A percentile compares a stretch with the other conserved stretches of the same genome.
phyloP scores from a whole-genome alignment of 2,888 invertebrate species.

The Napeogenes sylphis region DNA sequence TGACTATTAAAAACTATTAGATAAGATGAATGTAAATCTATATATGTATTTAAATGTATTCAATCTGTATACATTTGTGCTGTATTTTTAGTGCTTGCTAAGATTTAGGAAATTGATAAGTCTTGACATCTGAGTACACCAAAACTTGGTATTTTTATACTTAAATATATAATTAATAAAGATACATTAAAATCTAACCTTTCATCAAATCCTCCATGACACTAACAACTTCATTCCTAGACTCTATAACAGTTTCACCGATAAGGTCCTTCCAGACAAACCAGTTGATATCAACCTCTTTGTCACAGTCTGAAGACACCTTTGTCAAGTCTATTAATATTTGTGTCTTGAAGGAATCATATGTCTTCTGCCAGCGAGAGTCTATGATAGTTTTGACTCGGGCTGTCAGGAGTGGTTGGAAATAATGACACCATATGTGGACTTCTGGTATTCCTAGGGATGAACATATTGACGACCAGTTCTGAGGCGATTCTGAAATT shows the following conservation, averaged over 20 bases:
- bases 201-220: constrained; percentile 72
- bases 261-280: constrained; percentile 85
- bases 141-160: no score
- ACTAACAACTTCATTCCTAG: constrained; percentile 62
- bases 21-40: no score
- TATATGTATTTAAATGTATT: no score
- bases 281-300: constrained; percentile 82
- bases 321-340: constrained; percentile 61
- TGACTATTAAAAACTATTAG: no score
- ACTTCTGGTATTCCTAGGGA: constrained; percentile 75
- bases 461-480: constrained; percentile 81
- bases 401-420: constrained; percentile 84
- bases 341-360: constrained; percentile 59
- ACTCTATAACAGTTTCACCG: constrained; percentile 69
- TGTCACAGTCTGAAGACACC: constrained; percentile 65
- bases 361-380: constrained; percentile 60
- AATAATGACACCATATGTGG: constrained; percentile 85
- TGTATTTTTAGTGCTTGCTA: no score
- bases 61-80: no score
- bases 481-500: constrained; percentile 73
- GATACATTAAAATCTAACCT: constrained; percentile 42
- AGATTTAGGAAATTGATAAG: no score
- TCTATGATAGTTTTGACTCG: constrained; percentile 81
- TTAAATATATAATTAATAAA: constrained; percentile 4
- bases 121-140: no score